Evolutionary conservation across 1,140 invertebrate species (phyloP), one percentile per base, ranked within the genome.

Genomic region (Mercenaria mercenaria): DNA sequence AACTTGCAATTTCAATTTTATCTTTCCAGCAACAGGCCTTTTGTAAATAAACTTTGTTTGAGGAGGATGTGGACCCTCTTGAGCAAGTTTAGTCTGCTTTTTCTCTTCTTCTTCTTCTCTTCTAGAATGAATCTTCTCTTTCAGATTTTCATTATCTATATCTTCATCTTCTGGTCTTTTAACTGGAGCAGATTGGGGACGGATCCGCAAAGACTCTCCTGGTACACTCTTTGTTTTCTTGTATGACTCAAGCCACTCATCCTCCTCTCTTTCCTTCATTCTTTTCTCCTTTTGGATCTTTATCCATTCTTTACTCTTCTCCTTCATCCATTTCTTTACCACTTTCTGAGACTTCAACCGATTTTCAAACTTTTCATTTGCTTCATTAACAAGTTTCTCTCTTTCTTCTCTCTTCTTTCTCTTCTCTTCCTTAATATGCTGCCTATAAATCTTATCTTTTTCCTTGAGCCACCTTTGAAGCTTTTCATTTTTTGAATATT

Each of bases 11-110:
- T 82, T 90, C n/a, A 95, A 77, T 79, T 92, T 92, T 26, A 94
- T 92, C 43, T 91, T 88, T n/a, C 94, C 93, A 20, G 94, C 91
- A 15, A 94, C 93, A 15, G 93, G 93, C 20, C 94, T 80, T 81
- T 93, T 94, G 82, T 95, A 94, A 15, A 95, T 94, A 90, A 94
- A 94, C 23, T 93, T 93, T 26, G 93, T 92, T 32, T 92, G 90
- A 34, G 91, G 91, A 26, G 93, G 91, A 72, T 92, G 92, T 10
- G 88, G 92, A 39, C 81, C 80, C 29, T 76, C 89, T 59, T 86
- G 72, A 85, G 43, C 84, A 69, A 59, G 1, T 32, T 88, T 90
- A 13, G 76, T 23, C 29, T 90, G 88, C 43, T 90, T 86, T 11
- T 85, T 74, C 23, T 90, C 88, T 67, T 88, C 85, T 23, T 88